Base-by-base conservation (phyloP, 1,140 invertebrate genomes). In the Drosophila littoralis region DNA sequence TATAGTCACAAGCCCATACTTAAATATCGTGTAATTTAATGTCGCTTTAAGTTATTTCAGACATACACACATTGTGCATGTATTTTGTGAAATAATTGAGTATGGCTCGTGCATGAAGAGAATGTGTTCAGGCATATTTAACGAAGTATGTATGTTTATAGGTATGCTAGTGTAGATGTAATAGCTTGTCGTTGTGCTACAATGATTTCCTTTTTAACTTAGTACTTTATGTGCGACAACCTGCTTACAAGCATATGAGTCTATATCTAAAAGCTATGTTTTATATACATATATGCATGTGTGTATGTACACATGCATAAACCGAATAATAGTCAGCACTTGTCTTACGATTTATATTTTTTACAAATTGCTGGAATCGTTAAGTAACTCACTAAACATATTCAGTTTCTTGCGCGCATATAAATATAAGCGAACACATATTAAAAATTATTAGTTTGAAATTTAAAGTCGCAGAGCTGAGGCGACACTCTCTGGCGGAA, bases 11-110 rank as follows among this genome's bases (percentile, higher is more conserved):
- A 75, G 57, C 68, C 33, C 66, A 67, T 50, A 81, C 65, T 75
- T 71, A 36, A 73, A 60, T 75, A 74, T 78, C 50, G 75, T 58
- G 73, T 67, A 78, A 78, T 68, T 71, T 66, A 59, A 33, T 65
- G 40, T 43, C 36, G 28, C 32, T 63, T 42, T 32, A 35, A 36
- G 33, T 36, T 17, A 13, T 17, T 13, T 17, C 36, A 35, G 17
- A 13, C 45, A 46, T 22, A 9, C 1, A 46, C 15, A 22, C 17
- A 22, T 12, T 40, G 10, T 77, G 83, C 64, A 71, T 84, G 83
- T 75, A 75, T 80, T 84, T 89, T 54, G 66, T 68, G 72, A 89
- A 77, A 84, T 80, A 88, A 88, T 88, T 89, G 80, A 79, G 79
- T 86, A 75, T 69, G 79, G 40, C 77, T 88, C 74, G 75, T 65